A percentile compares a stretch with the other conserved stretches of the same genome.
phyloP scores from a whole-genome alignment of 1,140 invertebrate genomes.

The Polypedilum vanderplanki region DNA sequence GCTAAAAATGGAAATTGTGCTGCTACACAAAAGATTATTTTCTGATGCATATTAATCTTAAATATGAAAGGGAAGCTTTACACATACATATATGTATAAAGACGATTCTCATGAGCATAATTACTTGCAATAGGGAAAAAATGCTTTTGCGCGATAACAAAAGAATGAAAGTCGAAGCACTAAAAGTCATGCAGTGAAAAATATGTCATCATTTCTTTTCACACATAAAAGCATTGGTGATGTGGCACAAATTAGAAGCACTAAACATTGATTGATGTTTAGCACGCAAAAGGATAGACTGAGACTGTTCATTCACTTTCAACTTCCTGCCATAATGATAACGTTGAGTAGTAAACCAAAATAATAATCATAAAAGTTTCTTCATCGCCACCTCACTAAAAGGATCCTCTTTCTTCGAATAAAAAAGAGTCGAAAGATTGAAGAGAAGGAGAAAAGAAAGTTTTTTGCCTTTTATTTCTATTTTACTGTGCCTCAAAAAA shows the following conservation, averaged over 20 bases:
- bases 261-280: not conserved
- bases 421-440: not conserved
- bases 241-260: not conserved
- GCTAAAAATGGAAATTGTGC: not conserved
- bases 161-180: no score
- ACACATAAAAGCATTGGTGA: not conserved
- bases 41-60: not conserved
- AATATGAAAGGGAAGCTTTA: not conserved
- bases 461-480: not conserved
- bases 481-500: constrained; percentile 9
- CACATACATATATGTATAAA: no score
- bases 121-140: no score
- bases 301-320: not conserved
- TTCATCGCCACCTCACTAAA: not conserved
- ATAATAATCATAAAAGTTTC: not conserved
- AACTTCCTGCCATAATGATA: not conserved
- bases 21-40: not conserved
- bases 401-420: not conserved
- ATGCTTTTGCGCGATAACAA: no score
- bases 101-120: no score
- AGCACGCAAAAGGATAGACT: not conserved
- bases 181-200: no score
- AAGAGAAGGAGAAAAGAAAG: not conserved
- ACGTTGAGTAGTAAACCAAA: not conserved
- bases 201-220: no score